Base-by-base conservation (phyloP, 2,888 invertebrate genomes). In the Elegia similella region DNA sequence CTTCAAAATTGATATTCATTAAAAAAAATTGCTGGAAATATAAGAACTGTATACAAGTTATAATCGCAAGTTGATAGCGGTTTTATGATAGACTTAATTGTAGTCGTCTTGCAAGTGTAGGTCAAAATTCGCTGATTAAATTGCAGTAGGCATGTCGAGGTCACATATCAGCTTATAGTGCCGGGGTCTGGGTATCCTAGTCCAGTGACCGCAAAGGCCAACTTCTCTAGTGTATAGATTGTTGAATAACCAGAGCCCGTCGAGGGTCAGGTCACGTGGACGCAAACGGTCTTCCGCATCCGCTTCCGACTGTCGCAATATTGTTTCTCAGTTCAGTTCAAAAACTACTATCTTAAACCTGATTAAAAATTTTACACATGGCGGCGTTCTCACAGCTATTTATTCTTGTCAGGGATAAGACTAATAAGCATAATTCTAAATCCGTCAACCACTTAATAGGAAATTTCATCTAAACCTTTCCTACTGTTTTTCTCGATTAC, bases 181-280 rank as follows among this genome's bases (percentile, higher is more conserved):
- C 38, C 5, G n/a, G 8, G 38, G 1, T 29, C 7, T n/a, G 29
- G 29, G 12, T 13, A 8, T 15, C 15, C 15, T 48, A 48, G 15
- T n/a, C 46, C 23, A 46, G 23, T 23, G 13, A 23, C 8, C 13
- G 32, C 30, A 85, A 84, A 87, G 88, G 88, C 83, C 82, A 79
- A 74, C 82, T 60, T 70, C 80, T 82, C 69, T 77, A 76, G 70
- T 76, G 68, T 74, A 73, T 54, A 78, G 82, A 86, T 82, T 75
- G 84, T 86, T 81, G 81, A 77, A 81, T 77, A 80, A 86, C 86
- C 74, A 73, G n/a, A n/a, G 82, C 84, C 65, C 63, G 68, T n/a
- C 68, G 68, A 86, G 86, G 88, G 88, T 83, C 86, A 81, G 74
- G 69, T 62, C 62, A 59, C 63, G 65, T 67, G 68, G 76, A 55